phyloP scores from a whole-genome alignment of 2,888 invertebrate genomes.

The Caenorhabditis uteleia region DNA sequence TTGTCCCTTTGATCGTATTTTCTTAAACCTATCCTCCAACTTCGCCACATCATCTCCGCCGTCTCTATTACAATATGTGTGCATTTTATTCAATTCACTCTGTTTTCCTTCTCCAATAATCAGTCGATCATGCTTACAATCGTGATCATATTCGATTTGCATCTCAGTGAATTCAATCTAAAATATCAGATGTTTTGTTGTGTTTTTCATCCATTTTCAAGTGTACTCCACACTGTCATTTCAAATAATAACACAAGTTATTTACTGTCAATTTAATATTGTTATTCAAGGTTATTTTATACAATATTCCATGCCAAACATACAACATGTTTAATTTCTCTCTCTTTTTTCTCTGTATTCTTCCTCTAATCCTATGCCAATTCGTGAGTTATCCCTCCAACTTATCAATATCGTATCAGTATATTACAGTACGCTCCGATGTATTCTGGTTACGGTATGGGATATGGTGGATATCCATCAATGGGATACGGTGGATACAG shows the following conservation, averaged over 20 bases:
- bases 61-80: constrained; percentile 22
- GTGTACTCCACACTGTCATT: background rate
- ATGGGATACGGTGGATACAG: constrained; percentile 15
- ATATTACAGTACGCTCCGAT: background rate
- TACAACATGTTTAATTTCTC: background rate
- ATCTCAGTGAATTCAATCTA: constrained; percentile 54
- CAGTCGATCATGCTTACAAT: constrained; percentile 44
- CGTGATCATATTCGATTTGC: constrained; percentile 55
- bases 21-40: constrained; percentile 31
- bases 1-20: constrained; percentile 17
- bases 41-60: background rate
- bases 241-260: too few species aligned
- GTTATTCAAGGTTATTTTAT: background rate
- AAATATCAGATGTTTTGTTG: constrained; percentile 3
- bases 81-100: constrained; percentile 21
- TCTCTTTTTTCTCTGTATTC: background rate
- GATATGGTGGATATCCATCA: background rate
- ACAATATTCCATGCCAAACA: background rate
- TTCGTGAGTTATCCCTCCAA: background rate
- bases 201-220: background rate
- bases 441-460: constrained; percentile 14
- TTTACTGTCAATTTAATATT: background rate
- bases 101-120: constrained; percentile 43
- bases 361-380: background rate
- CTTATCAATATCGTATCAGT: too few species aligned